Evolutionary conservation across 2,113 vertebrate species (phyloP).

Genomic region (Prochilodus magdalenae): DNA sequence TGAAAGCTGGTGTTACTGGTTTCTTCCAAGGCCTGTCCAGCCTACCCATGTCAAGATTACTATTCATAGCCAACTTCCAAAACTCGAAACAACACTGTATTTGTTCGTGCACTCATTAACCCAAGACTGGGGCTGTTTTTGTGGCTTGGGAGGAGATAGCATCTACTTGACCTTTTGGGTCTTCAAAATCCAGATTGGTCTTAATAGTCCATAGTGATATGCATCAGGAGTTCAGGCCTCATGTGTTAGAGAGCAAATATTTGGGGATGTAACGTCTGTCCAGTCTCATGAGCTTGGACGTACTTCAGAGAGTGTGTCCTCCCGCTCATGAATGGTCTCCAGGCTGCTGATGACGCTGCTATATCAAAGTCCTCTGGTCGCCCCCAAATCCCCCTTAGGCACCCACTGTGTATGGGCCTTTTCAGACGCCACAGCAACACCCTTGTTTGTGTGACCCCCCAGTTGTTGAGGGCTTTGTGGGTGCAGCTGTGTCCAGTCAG

Average conservation of each 20-base stretch:
- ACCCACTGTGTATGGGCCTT: slow-evolving; percentile 74
- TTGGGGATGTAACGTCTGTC: slow-evolving; percentile 32
- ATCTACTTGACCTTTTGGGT: slow-evolving; percentile 8
- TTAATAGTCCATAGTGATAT: background rate
- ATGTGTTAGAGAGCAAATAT: slow-evolving; percentile 1
- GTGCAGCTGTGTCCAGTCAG: slow-evolving; percentile 88
- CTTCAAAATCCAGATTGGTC: background rate
- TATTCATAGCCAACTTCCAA: background rate
- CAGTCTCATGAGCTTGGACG: slow-evolving; percentile 56
- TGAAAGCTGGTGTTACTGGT: background rate
- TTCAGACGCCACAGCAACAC: slow-evolving; percentile 80
- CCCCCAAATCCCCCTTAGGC: slow-evolving; percentile 73
- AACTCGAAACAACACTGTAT: background rate
- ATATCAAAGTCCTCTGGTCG: slow-evolving; percentile 63
- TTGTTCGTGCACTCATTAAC: slow-evolving; percentile 9
- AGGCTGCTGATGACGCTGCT: slow-evolving; percentile 54
- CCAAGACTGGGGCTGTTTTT: background rate
- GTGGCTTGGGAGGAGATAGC: background rate
- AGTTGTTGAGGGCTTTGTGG: slow-evolving; percentile 83
- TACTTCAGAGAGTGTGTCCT: slow-evolving; percentile 53
- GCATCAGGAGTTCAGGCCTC: background rate
- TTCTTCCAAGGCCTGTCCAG: background rate
- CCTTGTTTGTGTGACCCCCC: slow-evolving; percentile 81
- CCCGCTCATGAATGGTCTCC: slow-evolving; percentile 31
- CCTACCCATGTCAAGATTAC: background rate